Base-by-base conservation (phyloP, 2,113 vertebrate species). In the Chaetorhynchus papuensis region DNA sequence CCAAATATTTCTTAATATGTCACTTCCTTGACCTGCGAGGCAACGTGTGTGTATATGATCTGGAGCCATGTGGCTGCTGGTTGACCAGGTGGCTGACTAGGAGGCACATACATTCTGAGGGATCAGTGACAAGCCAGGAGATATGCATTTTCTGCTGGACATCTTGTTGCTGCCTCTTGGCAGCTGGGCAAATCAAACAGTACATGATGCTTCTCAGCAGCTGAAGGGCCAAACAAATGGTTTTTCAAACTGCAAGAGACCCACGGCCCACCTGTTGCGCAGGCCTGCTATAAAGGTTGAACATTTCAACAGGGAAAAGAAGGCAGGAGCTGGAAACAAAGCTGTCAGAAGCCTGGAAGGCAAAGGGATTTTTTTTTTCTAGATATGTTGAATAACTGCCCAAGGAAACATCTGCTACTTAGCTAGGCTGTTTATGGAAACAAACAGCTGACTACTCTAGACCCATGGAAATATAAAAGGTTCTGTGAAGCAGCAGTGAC, bases 181-280 rank as follows among this genome's bases (percentile, higher is more conserved):
- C 96, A 96, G 90, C 95, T 94, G 96, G 90, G 92, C 88, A 94
- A 97, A 96, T 95, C 96, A 95, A 96, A 92, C 92, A 93, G 71
- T 90, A 90, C 95, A 92, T 92, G 90, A 93, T 94, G 92, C 88
- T 97, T 96, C 96, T 90, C 96, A 94, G 95, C 92, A 95, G 95
- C 95, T 97, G 94, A 95, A 94, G 94, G 95, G 90, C 96, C 94
- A 95, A 95, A 90, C 95, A 97, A 97, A 97, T 93, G 94, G 63
- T 66, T 96, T 96, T 90, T 93, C 82, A 93, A 90, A 93, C 86
- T 95, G 71, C 83, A 94, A 93, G 90, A 96, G 90, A 96, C 83
- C 94, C 94, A 93, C 42, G 0, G 88, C 90, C 96, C 96, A 96
- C 96, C 96, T 97, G 95, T 96, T 97, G 95, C 89, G 68, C 56